Percentiles rank a stretch among this genome's conserved stretches.
Conservation (phyloP, 2,888 invertebrate species). For the Dryocosmus kuriphilus region DNA sequence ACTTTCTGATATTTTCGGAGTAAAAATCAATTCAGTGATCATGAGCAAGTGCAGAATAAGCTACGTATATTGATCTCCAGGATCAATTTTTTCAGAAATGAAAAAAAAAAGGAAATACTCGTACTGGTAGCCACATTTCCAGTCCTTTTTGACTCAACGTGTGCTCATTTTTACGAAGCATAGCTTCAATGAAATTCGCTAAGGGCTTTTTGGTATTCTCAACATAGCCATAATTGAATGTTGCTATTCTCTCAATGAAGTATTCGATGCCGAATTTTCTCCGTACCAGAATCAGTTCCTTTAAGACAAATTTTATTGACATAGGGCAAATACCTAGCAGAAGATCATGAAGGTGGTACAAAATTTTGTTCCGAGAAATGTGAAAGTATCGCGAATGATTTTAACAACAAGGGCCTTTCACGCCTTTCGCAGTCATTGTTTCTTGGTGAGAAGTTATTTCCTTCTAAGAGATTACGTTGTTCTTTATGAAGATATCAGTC, state of each 20-base stretch:
- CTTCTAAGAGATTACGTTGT: conserved; percentile 37
- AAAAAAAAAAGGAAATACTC: conserved; percentile 54
- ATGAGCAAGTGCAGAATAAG: conserved; percentile 41
- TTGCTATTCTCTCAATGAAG: conserved; percentile 48
- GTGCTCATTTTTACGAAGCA: conserved; percentile 50
- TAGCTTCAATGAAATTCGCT: conserved; percentile 46
- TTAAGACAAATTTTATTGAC: conserved; percentile 2
- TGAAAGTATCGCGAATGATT: conserved; percentile 47
- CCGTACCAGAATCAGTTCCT: conserved; percentile 39
- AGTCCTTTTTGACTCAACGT: conserved; percentile 53
- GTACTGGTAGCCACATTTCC: conserved; percentile 55
- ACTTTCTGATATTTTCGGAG: background rate
- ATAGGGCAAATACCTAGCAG: conserved; percentile 31
- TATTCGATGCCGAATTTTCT: conserved; percentile 37
- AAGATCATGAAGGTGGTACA: conserved; percentile 50
- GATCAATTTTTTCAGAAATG: conserved; percentile 37
- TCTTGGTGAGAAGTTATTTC: conserved; percentile 28
- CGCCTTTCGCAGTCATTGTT: conserved; percentile 43
- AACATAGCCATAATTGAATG: conserved; percentile 50
- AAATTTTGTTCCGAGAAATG: conserved; percentile 47
- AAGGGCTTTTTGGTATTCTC: conserved; percentile 53
- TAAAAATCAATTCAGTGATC: conserved; percentile 46
- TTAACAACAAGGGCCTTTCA: conserved; percentile 47
- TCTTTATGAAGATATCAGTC: no score
- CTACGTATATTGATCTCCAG: conserved; percentile 43